Conservation (phyloP, 2,113 vertebrate genomes). For the Trichomycterus rosablanca region DNA sequence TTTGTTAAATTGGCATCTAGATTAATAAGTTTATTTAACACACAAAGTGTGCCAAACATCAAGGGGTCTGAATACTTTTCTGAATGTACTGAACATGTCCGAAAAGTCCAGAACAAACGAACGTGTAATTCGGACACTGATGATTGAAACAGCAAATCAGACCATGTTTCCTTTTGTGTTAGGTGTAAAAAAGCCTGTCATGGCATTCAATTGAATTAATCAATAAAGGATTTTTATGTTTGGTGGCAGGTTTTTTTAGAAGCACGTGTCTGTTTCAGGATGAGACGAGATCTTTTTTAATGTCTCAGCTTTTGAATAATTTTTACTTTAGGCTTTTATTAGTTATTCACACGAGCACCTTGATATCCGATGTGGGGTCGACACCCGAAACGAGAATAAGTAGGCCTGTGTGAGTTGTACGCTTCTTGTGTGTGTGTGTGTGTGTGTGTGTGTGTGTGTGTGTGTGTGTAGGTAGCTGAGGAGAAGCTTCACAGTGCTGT, state of each 20-base stretch:
- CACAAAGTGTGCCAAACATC: too few relatives aligned
- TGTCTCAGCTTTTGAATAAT: neutral
- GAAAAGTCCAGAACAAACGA: too few relatives aligned
- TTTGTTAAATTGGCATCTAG: too few relatives aligned
- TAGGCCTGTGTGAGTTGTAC: constrained; percentile 43
- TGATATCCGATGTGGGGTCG: constrained; percentile 54
- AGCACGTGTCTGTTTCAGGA: neutral
- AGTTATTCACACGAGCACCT: constrained; percentile 64
- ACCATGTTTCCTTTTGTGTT: too few relatives aligned
- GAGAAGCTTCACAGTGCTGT: constrained; percentile 77
- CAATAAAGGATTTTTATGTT: neutral
- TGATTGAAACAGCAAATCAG: too few relatives aligned
- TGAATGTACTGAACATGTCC: too few relatives aligned
- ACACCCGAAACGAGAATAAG: constrained; percentile 42
- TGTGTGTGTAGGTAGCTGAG: constrained; percentile 75
- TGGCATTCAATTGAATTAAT: neutral
- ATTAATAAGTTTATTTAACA: too few relatives aligned
- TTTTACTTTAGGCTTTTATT: constrained; percentile 59
- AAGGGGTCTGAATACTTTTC: too few relatives aligned
- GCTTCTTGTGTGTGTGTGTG: constrained; percentile 43
- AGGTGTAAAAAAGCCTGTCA: neutral
- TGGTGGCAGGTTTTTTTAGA: neutral
- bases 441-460: constrained; percentile 48
- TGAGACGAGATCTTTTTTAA: neutral
- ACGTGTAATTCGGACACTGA: too few relatives aligned